A percentile compares a stretch with the other conserved stretches of the same genome.
Evolutionary conservation across 30 jellyfish, hydroid and myxozoan species (phyloP).

Genomic region (Hydractinia echinata): DNA sequence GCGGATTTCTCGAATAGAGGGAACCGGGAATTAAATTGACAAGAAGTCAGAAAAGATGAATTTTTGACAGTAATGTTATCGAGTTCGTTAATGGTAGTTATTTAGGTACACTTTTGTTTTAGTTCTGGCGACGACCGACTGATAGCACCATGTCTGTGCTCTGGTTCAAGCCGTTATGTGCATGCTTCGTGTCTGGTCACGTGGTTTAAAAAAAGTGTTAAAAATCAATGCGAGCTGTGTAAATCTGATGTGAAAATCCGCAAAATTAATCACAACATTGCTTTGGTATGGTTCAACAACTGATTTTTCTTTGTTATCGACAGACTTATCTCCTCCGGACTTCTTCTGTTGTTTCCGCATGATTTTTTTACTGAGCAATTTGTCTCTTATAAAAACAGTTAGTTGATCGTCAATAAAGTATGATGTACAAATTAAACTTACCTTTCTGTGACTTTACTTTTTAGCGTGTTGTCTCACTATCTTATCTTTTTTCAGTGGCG

Average conservation of each 20-base stretch:
- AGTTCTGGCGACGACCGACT: slow-evolving; percentile 69
- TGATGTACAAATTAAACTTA: too few species aligned
- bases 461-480: background rate
- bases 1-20: too few species aligned
- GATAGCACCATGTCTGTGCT: slow-evolving; percentile 91
- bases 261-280: slow-evolving; percentile 54
- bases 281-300: slow-evolving; percentile 49
- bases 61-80: too few species aligned
- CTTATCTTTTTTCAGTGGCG: slow-evolving; percentile 60
- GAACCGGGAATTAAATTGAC: too few species aligned
- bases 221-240: slow-evolving; percentile 86
- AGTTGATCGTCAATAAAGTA: too few species aligned
- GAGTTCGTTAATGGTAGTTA: too few species aligned
- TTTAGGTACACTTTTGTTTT: background rate
- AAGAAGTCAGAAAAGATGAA: too few species aligned
- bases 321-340: background rate
- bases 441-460: too few species aligned
- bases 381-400: too few species aligned
- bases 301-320: background rate
- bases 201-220: slow-evolving; percentile 94
- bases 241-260: slow-evolving; percentile 69
- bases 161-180: slow-evolving; percentile 87
- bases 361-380: too few species aligned
- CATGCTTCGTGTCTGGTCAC: slow-evolving; percentile 91
- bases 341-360: background rate